Base-by-base conservation (phyloP, 2,113 vertebrate genomes). In the Lagopus muta region DNA sequence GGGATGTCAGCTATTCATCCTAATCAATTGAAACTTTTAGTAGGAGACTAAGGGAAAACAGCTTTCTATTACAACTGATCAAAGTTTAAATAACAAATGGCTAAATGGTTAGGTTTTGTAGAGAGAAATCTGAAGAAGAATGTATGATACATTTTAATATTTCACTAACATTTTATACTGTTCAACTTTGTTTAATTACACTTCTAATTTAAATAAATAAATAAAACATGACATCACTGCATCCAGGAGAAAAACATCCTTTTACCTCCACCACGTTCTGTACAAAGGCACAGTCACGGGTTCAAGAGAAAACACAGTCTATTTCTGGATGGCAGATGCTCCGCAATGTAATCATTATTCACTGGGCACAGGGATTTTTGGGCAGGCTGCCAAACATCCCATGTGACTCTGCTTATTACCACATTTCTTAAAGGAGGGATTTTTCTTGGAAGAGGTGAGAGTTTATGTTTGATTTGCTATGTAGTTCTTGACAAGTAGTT, bases 281-380 rank as follows among this genome's bases (percentile, higher is more conserved):
- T 95, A 94, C 75, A 94, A 97, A 97, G 95, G 86, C 94, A 96
- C 90, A 96, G 74, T 3, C 96, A 82, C 84, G 90, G 86, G 88
- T 97, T 95, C 50, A 81, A 95, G 96, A 94, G 95, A 93, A 81
- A 90, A 86, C 25, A 43, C 67, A 80, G 82, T 48, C 89, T 82
- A 60, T 96, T 94, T 98, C 97, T 97, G 96, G 94, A 89, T 38
- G 16, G 91, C 97, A 98, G 96, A 98, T 97, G 97, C 90, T 94
- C 79, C 57, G 47, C 54, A 81, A 62, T 75, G 88, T 83, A 92
- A 79, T 92, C 92, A 83, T 96, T 96, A 95, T 92, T 92, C 96
- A 82, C 30, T 82, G 80, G 95, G 84, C 96, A 89, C 87, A 94
- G 89, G 71, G 88, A 97, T 96, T 96, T 96, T 94, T 78, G 80